Conservation (phyloP, 2,888 invertebrate species). For the Unio delphinus region DNA sequence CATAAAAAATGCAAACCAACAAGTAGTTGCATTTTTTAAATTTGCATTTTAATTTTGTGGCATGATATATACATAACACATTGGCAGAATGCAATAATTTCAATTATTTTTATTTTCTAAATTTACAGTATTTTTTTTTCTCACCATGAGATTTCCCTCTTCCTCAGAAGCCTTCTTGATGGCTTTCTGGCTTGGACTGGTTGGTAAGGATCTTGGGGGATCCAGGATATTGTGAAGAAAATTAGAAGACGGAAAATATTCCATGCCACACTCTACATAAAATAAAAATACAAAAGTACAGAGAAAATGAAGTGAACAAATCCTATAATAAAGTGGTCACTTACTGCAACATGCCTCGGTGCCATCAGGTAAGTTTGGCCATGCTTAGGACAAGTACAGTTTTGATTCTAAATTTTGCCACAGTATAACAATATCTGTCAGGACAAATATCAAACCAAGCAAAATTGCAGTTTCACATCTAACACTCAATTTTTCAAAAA, state of each 20-base stretch:
- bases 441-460: no score
- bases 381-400: background rate
- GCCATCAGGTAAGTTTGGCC: background rate
- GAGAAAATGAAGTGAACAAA: constrained; percentile 6
- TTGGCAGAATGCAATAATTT: no score
- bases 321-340: background rate
- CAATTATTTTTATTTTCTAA: background rate
- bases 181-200: constrained; percentile 15
- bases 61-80: background rate
- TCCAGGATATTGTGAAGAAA: constrained; percentile 57
- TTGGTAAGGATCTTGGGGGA: constrained; percentile 32
- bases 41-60: background rate
- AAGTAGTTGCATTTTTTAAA: background rate
- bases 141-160: constrained; percentile 52
- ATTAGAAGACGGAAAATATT: constrained; percentile 63
- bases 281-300: background rate
- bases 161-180: constrained; percentile 39
- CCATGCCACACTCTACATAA: constrained; percentile 52
- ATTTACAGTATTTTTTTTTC: background rate
- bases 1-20: constrained; percentile 4
- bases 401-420: background rate
- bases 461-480: no score
- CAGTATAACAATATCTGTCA: background rate
- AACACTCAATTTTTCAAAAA: no score
- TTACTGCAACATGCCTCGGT: background rate